Base-by-base conservation (phyloP, 2,888 invertebrate species). In the Chelonus formosanus region DNA sequence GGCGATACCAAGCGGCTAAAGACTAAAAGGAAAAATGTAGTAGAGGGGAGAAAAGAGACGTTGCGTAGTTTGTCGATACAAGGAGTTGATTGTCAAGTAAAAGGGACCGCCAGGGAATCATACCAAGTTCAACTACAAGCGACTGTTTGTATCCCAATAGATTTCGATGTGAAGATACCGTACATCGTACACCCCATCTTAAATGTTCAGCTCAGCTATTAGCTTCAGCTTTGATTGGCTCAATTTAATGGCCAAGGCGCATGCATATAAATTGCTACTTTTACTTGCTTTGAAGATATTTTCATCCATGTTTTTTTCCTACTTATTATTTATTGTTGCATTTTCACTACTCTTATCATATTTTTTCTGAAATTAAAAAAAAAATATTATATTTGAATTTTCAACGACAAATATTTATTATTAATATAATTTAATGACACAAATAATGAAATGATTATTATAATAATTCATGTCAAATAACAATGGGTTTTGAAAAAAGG, bases 181-280 rank as follows among this genome's bases (percentile, higher is more conserved):
- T 40, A 40, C 40, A 40, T 40, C 40, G 40, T 40, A 6, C 40
- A 40, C 40, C 40, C 40, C 40, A 40, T 40, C 40, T 40, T 40
- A 40, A 40, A 40, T 40, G 40, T 32, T 60, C 52, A 70, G 70
- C 74, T 71, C 71, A 70, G 76, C 80, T 82, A 83, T 83, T 83
- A 82, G 78, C 80, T 76, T 72, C 73, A 74, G 78, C 79, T 82
- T 82, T 83, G 82, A 83, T 83, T 82, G 81, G 80, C 79, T 78
- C 73, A 75, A 79, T 78, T 83, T 83, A 82, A 83, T 82, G 82
- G 78, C 73, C 78, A 81, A 76, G 73, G 76, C 80, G 81, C 81
- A 77, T 78, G 81, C 80, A 78, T 79, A 81, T 82, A 79, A 82
- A 83, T 83, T 80, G 79, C 81, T 75, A 77, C 78, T 79, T 77